Evolutionary conservation across 2,888 invertebrate genomes (phyloP), one percentile per base, ranked within the genome.

Genomic region (Salticus scenicus): DNA sequence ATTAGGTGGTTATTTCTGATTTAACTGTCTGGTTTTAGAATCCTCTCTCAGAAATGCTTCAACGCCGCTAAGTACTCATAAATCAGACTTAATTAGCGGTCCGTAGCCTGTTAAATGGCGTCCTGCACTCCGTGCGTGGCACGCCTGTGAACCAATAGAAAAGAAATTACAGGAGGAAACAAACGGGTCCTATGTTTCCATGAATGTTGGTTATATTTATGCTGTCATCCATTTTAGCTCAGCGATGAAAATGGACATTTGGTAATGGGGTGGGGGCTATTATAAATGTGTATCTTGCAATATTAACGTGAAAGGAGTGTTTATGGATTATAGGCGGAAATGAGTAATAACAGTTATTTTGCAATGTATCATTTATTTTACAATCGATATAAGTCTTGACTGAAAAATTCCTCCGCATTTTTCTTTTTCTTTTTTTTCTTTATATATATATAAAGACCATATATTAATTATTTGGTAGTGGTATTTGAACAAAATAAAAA

Each of bases 261-360:
- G n/a, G 37, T 7, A 37, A 37, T 4, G 37, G 37, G 4, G 10
- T 4, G 37, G 72, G 73, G 47, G 72, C 28, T 33, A 73, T 76
- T 75, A 81, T 74, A 81, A 81, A 81, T 81, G 74, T 74, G 74
- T 69, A 28, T 74, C 75, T 63, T 75, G 75, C 82, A 82, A 82
- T 82, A 82, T 82, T 82, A 75, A 82, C 82, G 75, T 75, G 76
- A 82, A 82, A 71, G 75, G 70, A 71, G 82, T 82, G 82, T 82
- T 82, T 82, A 70, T 71, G 76, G 82, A 82, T 82, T 82, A 82
- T 75, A 75, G 69, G 57, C 41, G 82, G 75, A 75, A 82, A 82
- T 82, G 82, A 82, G 82, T 64, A 70, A 75, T 71, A 75, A 75
- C 82, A 70, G 64, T 75, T 75, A 82, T 76, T 82, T 75, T 75